Conservation (phyloP, 2,888 invertebrate genomes). For the Apotomis capreana region DNA sequence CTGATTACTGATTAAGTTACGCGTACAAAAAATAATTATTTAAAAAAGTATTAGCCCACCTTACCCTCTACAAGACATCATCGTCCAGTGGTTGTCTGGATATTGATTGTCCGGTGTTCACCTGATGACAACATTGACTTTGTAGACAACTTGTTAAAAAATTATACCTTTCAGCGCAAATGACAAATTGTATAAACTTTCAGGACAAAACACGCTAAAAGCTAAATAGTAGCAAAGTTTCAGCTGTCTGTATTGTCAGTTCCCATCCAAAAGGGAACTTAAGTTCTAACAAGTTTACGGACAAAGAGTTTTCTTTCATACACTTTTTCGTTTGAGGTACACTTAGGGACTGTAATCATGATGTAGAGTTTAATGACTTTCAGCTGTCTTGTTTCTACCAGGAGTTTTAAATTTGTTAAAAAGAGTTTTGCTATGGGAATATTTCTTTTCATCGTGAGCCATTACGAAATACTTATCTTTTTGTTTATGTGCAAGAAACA, state of each 20-base stretch:
- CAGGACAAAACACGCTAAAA: conserved; percentile 13
- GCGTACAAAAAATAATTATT: no score
- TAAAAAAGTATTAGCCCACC: no score
- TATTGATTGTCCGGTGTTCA: no score
- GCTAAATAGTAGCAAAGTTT: conserved; percentile 26
- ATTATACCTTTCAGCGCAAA: conserved; percentile 1
- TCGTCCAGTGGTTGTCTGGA: no score
- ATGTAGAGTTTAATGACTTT: conserved; percentile 24
- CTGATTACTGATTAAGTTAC: no score
- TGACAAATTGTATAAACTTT: conserved; percentile 13
- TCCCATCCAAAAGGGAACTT: conserved; percentile 8
- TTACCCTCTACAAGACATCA: no score
- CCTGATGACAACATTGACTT: no score
- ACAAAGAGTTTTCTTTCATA: not conserved
- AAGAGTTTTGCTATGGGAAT: not conserved
- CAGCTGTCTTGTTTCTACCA: conserved; percentile 13
- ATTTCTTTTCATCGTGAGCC: conserved; percentile 2
- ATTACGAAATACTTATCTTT: not conserved
- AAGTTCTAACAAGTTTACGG: conserved; percentile 25
- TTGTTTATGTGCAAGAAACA: not conserved
- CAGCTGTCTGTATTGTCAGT: conserved; percentile 16
- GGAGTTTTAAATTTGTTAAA: conserved; percentile 8
- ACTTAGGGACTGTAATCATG: conserved; percentile 32
- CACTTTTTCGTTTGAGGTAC: conserved; percentile 29
- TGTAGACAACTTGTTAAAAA: conserved; percentile 19